Evolutionary conservation across 2,113 vertebrate species (phyloP).

Genomic region (Rhinoptilus africanus): DNA sequence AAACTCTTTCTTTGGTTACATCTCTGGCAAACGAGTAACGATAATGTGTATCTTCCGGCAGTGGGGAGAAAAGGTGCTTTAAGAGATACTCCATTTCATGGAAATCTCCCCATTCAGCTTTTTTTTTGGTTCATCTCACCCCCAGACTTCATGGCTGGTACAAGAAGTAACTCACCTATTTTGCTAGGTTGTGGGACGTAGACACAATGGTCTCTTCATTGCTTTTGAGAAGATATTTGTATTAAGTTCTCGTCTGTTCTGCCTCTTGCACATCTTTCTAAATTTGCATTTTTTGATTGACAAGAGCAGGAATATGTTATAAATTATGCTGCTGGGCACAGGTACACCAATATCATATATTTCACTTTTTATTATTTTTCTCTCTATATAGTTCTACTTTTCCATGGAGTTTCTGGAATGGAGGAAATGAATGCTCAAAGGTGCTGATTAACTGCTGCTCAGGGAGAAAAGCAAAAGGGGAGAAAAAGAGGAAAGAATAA

Average conservation of each 20-base stretch:
- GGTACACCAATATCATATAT: background rate
- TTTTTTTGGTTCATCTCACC: background rate
- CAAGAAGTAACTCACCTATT: background rate
- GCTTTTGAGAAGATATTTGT: constrained; percentile 22
- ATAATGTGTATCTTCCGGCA: fast-evolving
- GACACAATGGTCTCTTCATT: background rate
- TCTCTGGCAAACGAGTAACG: background rate
- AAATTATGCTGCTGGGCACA: constrained; percentile 1
- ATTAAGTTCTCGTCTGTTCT: constrained; percentile 24
- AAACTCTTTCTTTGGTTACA: background rate
- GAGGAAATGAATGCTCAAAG: background rate
- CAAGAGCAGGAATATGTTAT: background rate
- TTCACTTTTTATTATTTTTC: constrained; percentile 26
- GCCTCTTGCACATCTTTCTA: background rate
- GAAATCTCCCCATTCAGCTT: background rate
- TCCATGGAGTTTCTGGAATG: background rate
- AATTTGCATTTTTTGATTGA: constrained; percentile 53
- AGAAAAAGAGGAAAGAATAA: background rate
- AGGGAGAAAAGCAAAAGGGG: background rate
- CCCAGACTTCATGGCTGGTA: background rate
- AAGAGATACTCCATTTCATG: background rate
- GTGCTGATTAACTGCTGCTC: constrained; percentile 27
- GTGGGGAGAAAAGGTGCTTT: background rate
- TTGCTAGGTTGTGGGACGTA: background rate
- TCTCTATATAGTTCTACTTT: background rate